Conservation (phyloP, 1,140 invertebrate genomes). For the Carposina sasakii region DNA sequence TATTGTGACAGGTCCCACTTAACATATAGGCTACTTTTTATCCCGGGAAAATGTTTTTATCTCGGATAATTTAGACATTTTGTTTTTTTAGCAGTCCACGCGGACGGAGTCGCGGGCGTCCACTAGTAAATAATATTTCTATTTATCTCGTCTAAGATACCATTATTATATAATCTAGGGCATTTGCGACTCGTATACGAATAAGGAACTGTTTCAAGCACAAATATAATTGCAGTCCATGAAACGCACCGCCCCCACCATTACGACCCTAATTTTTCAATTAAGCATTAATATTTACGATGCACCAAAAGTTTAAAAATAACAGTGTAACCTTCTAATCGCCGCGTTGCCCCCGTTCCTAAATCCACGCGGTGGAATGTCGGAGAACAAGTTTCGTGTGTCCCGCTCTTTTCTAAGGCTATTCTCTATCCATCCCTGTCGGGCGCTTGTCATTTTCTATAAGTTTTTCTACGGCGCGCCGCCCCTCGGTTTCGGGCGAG, state of each 20-base stretch:
- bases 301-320: conserved; percentile 52
- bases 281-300: conserved; percentile 26
- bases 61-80: too few species aligned
- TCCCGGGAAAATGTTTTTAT: too few species aligned
- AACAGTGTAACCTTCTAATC: conserved; percentile 67
- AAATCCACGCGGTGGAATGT: conserved; percentile 70
- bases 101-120: too few species aligned
- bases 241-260: background rate
- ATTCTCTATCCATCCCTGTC: conserved; percentile 54
- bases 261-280: conserved; percentile 14
- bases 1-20: too few species aligned
- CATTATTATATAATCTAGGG: too few species aligned
- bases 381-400: conserved; percentile 64
- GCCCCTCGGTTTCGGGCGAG: conserved; percentile 54
- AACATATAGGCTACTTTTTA: too few species aligned
- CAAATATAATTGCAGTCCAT: background rate
- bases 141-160: too few species aligned
- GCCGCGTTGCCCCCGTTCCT: conserved; percentile 68
- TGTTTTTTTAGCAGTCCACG: too few species aligned
- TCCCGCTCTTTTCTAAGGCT: conserved; percentile 55
- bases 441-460: conserved; percentile 70
- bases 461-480: conserved; percentile 66
- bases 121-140: too few species aligned
- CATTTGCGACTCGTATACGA: too few species aligned
- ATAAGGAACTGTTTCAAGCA: too few species aligned